These are phyloP conservation scores for Marmota flaviventris DNA, from an alignment of 2,113 vertebrate genomes.

Conservation along the genomic window DNA sequence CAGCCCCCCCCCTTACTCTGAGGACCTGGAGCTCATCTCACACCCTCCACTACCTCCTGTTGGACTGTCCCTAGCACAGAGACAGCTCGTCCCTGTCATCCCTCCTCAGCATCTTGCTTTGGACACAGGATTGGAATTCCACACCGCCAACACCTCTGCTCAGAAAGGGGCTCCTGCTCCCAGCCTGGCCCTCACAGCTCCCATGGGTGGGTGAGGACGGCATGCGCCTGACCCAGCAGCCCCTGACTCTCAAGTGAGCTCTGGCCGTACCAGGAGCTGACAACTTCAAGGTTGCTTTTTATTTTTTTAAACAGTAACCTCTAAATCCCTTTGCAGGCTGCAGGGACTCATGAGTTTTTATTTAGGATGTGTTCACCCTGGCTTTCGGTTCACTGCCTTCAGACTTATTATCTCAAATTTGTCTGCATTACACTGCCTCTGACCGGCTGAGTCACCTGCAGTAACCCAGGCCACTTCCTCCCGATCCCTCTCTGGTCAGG, in stretches of 20 bases:
- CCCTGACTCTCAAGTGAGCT: background rate
- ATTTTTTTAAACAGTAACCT: slow-evolving; percentile 58
- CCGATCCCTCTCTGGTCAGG: background rate
- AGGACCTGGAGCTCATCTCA: background rate
- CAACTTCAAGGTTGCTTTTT: background rate
- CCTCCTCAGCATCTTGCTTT: background rate
- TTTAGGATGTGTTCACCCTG: slow-evolving; percentile 72
- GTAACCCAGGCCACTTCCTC: background rate
- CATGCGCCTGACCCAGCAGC: background rate
- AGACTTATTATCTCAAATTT: slow-evolving; percentile 75
- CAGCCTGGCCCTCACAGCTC: no score
- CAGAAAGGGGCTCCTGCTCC: background rate
- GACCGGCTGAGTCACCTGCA: slow-evolving; percentile 2
- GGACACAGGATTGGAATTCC: background rate
- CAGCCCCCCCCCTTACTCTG: rapidly evolving
- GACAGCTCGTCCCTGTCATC: background rate
- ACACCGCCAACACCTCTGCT: background rate
- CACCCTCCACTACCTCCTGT: rapidly evolving
- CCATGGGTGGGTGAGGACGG: rapidly evolving
- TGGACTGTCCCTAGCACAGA: rapidly evolving
- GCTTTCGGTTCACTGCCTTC: slow-evolving; percentile 72
- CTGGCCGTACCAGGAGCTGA: background rate
- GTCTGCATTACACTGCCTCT: slow-evolving; percentile 79
- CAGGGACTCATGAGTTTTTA: slow-evolving; percentile 75
- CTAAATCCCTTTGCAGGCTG: slow-evolving; percentile 77